A percentile compares a stretch with the other conserved stretches of the same genome.
Evolutionary conservation across 2,888 invertebrate species (phyloP).

Genomic region (Eurytoma californica): DNA sequence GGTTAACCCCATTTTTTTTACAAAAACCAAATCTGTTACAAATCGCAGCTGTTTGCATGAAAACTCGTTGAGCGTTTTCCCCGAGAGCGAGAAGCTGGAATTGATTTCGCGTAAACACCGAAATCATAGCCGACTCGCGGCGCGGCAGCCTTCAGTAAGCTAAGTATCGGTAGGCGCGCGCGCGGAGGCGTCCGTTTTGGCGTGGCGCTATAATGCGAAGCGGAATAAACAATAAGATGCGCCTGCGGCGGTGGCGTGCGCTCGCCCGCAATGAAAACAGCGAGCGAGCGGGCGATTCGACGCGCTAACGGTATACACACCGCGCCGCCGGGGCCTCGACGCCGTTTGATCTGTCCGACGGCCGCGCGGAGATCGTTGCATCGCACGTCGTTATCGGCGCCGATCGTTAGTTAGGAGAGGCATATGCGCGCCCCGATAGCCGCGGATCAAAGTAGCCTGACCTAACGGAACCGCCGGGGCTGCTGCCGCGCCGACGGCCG

Average conservation of each 20-base stretch:
- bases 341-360: constrained; percentile 60
- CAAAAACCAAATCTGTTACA: too few species aligned
- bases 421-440: constrained; percentile 57
- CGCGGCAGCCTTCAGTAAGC: too few species aligned
- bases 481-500: background rate
- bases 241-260: background rate
- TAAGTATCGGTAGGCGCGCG: too few species aligned
- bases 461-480: constrained; percentile 41
- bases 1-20: too few species aligned
- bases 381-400: constrained; percentile 67
- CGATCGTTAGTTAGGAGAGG: constrained; percentile 61
- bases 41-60: too few species aligned
- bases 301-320: constrained; percentile 47
- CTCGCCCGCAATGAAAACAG: constrained; percentile 41
- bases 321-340: constrained; percentile 51
- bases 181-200: background rate
- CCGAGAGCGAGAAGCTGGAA: too few species aligned
- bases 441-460: constrained; percentile 60
- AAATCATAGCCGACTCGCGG: too few species aligned
- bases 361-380: constrained; percentile 67
- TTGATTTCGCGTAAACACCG: too few species aligned
- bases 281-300: background rate
- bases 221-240: constrained; percentile 57
- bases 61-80: too few species aligned
- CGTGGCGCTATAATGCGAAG: constrained; percentile 39